Evolutionary conservation across 2,888 invertebrate genomes (phyloP), one percentile per base, ranked within the genome.

Genomic region (Sinhomidia bicolor): DNA sequence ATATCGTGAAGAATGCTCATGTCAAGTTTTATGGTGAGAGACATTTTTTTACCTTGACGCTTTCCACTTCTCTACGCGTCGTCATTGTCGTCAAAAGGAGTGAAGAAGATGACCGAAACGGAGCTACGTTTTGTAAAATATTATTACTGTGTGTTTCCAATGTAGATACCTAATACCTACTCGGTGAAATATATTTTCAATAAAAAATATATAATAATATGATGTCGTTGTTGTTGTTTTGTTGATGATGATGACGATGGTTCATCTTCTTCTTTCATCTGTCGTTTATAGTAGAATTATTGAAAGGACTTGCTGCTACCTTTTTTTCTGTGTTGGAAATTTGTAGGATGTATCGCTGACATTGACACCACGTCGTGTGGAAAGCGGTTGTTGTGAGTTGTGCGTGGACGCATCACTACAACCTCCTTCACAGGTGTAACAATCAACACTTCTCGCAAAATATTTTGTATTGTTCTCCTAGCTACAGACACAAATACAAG

Each of bases 1-100:
- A 78, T 62, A 85, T 84, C 54, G 60, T 89, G 89, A 90, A 79
- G 85, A 85, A 90, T 89, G 90, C 57, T 62, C 88, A 74, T 85
- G 90, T 90, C 90, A 90, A 74, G 76, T 85, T 90, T 90, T 85
- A 90, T 90, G 85, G 82, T 71, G 54, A 88, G 88, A 85, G 89
- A 81, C 85, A 89, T 89, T 85, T 76, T 85, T 88, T 80, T n/a
- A 85, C 9, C 54, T 74, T 89, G 89, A 85, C 85, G 47, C 85
- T 85, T 89, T 89, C 65, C 47, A 82, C 76, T 80, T 80, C 32
- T 82, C 60, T 79, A 12, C 62, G n/a, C n/a, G n/a, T n/a, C n/a
- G n/a, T n/a, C n/a, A 3, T 62, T 62, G 36, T 41, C 6, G 65
- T 65, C 26, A 14, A 0, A 41, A 71, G 9, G 17, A 62, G 60